Conservation (phyloP, 2,113 vertebrate genomes). For the Chlorodrepanis virens region DNA sequence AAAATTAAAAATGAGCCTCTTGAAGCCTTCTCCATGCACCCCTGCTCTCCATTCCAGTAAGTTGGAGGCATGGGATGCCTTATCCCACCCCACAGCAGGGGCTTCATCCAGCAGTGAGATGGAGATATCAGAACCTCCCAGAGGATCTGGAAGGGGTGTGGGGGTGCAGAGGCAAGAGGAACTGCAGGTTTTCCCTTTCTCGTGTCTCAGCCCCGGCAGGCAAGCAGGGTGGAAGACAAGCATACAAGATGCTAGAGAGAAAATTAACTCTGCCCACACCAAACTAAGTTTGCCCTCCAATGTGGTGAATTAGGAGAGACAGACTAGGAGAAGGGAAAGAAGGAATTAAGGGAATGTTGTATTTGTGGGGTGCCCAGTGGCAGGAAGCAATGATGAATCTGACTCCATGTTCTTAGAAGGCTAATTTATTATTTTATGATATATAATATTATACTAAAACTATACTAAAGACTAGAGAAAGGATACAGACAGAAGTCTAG, state of each 20-base stretch:
- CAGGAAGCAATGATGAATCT: too few relatives aligned
- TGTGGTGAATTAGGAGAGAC: background rate
- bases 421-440: too few relatives aligned
- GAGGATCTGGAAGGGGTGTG: background rate
- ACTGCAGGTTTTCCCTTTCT: background rate
- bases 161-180: background rate
- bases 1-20: background rate
- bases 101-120: background rate
- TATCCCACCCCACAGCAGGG: background rate
- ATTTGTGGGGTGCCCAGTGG: too few relatives aligned
- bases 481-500: too few relatives aligned
- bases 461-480: too few relatives aligned
- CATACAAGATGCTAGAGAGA: background rate
- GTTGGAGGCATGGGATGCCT: accelerated
- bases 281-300: background rate
- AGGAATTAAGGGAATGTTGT: background rate
- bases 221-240: background rate
- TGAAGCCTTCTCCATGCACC: background rate
- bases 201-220: background rate
- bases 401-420: too few relatives aligned
- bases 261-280: background rate
- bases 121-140: background rate
- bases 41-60: background rate
- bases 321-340: background rate
- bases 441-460: too few relatives aligned